Evolutionary conservation across 2,888 invertebrate species (phyloP).

Genomic region (Oligia fasciuncula): DNA sequence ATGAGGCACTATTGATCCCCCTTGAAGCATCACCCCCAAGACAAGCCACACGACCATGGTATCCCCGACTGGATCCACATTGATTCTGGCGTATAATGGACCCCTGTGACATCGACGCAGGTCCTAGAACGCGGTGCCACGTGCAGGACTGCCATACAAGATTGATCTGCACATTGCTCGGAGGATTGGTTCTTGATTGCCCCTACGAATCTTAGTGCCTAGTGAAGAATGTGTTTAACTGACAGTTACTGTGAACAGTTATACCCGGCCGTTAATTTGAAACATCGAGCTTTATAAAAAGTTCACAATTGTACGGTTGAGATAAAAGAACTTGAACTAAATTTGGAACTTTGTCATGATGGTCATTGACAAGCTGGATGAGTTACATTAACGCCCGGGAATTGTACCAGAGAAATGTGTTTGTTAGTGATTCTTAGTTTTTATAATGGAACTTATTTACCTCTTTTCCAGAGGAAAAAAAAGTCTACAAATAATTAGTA

Average conservation of each 20-base stretch:
- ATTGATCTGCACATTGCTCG: constrained; percentile 34
- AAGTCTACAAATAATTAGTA: too few relatives aligned
- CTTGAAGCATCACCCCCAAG: not conserved
- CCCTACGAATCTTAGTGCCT: constrained; percentile 17
- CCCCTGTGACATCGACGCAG: constrained; percentile 11
- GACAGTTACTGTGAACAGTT: not conserved
- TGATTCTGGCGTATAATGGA: constrained; percentile 9
- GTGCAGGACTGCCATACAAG: constrained; percentile 16
- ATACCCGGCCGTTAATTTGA: not conserved
- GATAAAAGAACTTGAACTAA: too few relatives aligned
- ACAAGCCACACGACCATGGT: not conserved
- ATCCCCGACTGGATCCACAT: not conserved
- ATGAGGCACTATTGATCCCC: not conserved
- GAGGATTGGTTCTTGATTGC: constrained; percentile 30
- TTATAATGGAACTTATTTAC: too few relatives aligned
- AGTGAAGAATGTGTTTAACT: constrained; percentile 18
- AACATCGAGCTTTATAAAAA: not conserved
- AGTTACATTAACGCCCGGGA: not conserved
- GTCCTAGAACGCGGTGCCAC: constrained; percentile 14
- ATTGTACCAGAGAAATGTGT: not conserved
- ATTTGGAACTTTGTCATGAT: too few relatives aligned
- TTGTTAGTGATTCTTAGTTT: not conserved
- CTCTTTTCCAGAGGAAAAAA: too few relatives aligned
- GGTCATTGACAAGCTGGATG: too few relatives aligned
- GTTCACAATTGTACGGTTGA: not conserved